A percentile compares a stretch with the other conserved stretches of the same genome.
Conservation (phyloP, 2,888 invertebrate species). For the Chouioia cunea region DNA sequence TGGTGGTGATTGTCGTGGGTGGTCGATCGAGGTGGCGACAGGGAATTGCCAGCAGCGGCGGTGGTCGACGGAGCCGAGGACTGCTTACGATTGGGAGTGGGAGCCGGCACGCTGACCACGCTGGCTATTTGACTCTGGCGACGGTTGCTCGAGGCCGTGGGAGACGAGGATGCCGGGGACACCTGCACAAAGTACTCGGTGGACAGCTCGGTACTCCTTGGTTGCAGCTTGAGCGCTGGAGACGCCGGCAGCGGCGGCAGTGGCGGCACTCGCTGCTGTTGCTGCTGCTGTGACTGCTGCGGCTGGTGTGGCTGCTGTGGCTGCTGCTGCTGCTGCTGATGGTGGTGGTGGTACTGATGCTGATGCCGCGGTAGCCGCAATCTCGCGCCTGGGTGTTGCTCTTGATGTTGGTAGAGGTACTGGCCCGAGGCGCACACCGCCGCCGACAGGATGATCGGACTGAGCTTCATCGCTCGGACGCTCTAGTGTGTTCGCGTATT, state of each 20-base stretch:
- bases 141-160: slow-evolving; percentile 57
- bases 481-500: background rate
- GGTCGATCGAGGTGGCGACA: slow-evolving; percentile 49
- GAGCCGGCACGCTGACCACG: slow-evolving; percentile 65
- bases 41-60: slow-evolving; percentile 57
- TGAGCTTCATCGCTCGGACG: slow-evolving; percentile 57
- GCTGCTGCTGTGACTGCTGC: slow-evolving; percentile 56
- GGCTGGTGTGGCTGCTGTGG: slow-evolving; percentile 33
- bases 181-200: slow-evolving; percentile 88
- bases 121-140: slow-evolving; percentile 62
- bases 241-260: too few relatives aligned
- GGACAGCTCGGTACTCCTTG: slow-evolving; percentile 85
- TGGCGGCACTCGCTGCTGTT: too few relatives aligned
- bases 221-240: too few relatives aligned
- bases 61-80: slow-evolving; percentile 60
- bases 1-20: slow-evolving; percentile 54
- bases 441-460: slow-evolving; percentile 64
- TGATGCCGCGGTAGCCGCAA: slow-evolving; percentile 52
- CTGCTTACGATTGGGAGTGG: slow-evolving; percentile 58
- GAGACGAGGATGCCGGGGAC: slow-evolving; percentile 68
- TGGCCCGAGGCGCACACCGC: slow-evolving; percentile 66
- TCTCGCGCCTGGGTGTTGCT: slow-evolving; percentile 63
- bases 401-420: slow-evolving; percentile 63
- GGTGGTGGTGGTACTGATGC: slow-evolving; percentile 67
- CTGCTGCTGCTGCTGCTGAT: slow-evolving; percentile 40